phyloP scores from a whole-genome alignment of 2,888 invertebrate species.

The Phalangium opilio region DNA sequence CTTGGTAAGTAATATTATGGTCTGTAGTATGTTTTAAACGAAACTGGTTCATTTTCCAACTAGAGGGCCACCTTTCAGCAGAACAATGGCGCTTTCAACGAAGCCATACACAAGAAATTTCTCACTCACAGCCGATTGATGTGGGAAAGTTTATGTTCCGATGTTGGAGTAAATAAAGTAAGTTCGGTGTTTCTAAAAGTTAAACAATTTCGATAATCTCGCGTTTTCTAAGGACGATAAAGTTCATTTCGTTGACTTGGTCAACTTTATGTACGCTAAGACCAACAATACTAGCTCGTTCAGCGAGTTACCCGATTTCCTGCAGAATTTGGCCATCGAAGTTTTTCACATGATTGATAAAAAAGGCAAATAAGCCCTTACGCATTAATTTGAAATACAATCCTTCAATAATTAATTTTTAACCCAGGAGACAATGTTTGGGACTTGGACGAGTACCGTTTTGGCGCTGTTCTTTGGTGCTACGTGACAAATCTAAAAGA shows the following conservation, averaged over 20 bases:
- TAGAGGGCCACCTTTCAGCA: constrained; percentile 17
- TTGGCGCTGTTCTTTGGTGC: constrained; percentile 17
- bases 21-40: neutral
- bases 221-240: constrained; percentile 9
- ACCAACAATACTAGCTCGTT: constrained; percentile 15
- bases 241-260: constrained; percentile 14
- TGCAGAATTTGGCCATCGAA: constrained; percentile 15
- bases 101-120: constrained; percentile 16
- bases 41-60: neutral
- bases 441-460: constrained; percentile 17
- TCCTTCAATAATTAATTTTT: no score
- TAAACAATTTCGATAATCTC: neutral
- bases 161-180: constrained; percentile 14
- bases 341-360: constrained; percentile 17
- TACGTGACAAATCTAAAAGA: constrained; percentile 15
- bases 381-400: no score
- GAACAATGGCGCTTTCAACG: constrained; percentile 16
- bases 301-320: constrained; percentile 15
- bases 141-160: constrained; percentile 17
- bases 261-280: constrained; percentile 13
- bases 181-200: neutral
- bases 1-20: constrained; percentile 9
- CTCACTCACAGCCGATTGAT: constrained; percentile 15
- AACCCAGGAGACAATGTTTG: constrained; percentile 14
- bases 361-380: constrained; percentile 9